Evolutionary conservation across 64 coral and sea anemone genomes (phyloP), one percentile per base, ranked within the genome.

Genomic region (Actinia tenebrosa): DNA sequence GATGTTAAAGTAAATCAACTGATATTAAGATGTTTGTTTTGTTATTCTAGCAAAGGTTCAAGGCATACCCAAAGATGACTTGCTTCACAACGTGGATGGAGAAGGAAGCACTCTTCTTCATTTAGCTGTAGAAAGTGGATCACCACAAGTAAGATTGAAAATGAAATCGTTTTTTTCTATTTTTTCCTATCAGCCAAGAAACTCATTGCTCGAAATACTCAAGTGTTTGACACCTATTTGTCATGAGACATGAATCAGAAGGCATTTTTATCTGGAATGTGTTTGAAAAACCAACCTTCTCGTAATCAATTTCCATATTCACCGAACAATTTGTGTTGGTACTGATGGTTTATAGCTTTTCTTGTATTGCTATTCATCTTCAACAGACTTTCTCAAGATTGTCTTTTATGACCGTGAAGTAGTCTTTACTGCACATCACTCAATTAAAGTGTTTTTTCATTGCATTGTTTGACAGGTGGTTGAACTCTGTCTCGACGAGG

Each of bases 111-210:
- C 91, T 2, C 47, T 96, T 59, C 91, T 96, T 71, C 94, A 96
- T 68, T 53, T 96, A 44, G 94, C 94, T 20, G 94, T 96, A 10
- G 94, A 96, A 44, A 96, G 94, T 64, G 91, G 94, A 27, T 84
- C 91, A 10, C 91, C 94, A 45, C 92, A 91, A 88, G 94, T 96
- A 92, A 86, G 56, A 17, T 19, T 44, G 30, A 37, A 37, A 37
- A 37, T 37, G 30, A 37, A 37, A 37, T 37, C 30, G 30, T 37
- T 37, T 37, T 37, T 37, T 37, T 37, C 30, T 37, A 37, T 37
- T 37, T 37, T 37, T 37, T 37, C 30, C 30, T 37, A 37, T 37
- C 30, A 37, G 30, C 30, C 30, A 37, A 37, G 30, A 37, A 37
- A 37, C 30, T 37, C 30, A 37, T 37, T 37, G 30, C 30, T 37